phyloP scores from a whole-genome alignment of 2,113 vertebrate species.

The Cinclus mexicanus region DNA sequence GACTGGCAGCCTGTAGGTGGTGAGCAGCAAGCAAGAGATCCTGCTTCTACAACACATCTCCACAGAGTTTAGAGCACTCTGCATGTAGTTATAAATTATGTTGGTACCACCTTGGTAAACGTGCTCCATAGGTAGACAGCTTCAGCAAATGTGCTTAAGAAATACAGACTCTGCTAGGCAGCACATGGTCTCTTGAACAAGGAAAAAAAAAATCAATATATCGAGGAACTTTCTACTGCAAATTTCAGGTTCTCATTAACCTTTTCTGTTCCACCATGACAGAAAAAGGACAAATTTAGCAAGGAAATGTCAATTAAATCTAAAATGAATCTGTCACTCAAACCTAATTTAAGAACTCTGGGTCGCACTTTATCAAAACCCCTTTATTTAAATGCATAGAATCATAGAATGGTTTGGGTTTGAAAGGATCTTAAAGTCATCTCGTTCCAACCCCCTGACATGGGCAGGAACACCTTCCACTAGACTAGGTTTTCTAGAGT shows the following conservation, averaged over 20 bases:
- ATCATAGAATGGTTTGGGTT: not conserved
- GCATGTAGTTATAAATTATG: not conserved
- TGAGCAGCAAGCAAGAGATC: not conserved
- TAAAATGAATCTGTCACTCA: not conserved
- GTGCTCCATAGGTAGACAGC: not conserved
- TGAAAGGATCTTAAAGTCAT: not conserved
- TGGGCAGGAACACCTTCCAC: not conserved
- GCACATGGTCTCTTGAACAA: not conserved
- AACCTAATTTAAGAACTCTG: not conserved
- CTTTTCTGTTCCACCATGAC: not conserved
- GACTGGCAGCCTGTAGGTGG: not conserved
- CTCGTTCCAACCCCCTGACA: not conserved
- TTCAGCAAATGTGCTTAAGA: conserved; percentile 13
- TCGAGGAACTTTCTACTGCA: not conserved
- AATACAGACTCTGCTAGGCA: conserved; percentile 8
- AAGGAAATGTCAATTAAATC: not conserved
- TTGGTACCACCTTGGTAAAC: not conserved
- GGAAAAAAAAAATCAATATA: not conserved
- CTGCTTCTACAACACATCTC: not conserved
- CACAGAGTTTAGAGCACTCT: not conserved
- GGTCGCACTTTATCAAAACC: not conserved
- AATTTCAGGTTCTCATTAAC: conserved; percentile 14
- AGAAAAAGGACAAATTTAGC: conserved; percentile 8
- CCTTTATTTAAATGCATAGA: not conserved
- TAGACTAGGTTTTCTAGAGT: not conserved